Percentiles rank a stretch among this genome's conserved stretches.
Evolutionary conservation across 1,140 invertebrate genomes (phyloP).

Genomic region (Helicoverpa armigera): DNA sequence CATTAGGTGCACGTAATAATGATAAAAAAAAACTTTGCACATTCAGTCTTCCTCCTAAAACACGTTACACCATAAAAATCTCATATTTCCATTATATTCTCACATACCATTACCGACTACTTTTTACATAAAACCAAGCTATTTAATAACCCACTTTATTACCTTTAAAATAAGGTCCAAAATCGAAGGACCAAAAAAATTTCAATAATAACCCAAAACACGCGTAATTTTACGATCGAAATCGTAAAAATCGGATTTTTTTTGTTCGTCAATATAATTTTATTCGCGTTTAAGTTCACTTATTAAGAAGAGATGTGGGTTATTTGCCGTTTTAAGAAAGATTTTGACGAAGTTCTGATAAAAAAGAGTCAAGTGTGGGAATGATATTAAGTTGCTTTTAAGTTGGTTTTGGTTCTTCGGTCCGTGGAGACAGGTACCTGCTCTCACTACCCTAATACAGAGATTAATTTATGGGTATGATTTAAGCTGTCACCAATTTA

Average conservation of each 20-base stretch:
- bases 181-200: slow-evolving; percentile 6
- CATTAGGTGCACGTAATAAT: slow-evolving; percentile 23
- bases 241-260: slow-evolving; percentile 40
- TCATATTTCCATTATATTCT: slow-evolving; percentile 42
- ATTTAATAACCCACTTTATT: background rate
- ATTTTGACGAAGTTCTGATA: slow-evolving; percentile 38
- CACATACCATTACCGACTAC: background rate
- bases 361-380: slow-evolving; percentile 11
- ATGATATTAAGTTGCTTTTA: slow-evolving; percentile 12
- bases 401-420: background rate
- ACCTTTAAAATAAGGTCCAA: background rate
- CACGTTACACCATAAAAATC: slow-evolving; percentile 41
- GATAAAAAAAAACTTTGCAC: slow-evolving; percentile 23
- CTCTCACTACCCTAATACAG: background rate
- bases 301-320: slow-evolving; percentile 28
- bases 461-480: background rate
- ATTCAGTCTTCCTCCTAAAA: slow-evolving; percentile 4
- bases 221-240: slow-evolving; percentile 40
- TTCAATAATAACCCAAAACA: slow-evolving; percentile 31
- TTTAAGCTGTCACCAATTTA: too few relatives aligned
- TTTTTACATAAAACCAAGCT: too few relatives aligned
- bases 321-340: slow-evolving; percentile 21
- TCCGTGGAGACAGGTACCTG: slow-evolving; percentile 12
- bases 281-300: slow-evolving; percentile 39
- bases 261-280: slow-evolving; percentile 37